Evolutionary conservation across 2,113 vertebrate species (phyloP).

Genomic region (Mastomys coucha): DNA sequence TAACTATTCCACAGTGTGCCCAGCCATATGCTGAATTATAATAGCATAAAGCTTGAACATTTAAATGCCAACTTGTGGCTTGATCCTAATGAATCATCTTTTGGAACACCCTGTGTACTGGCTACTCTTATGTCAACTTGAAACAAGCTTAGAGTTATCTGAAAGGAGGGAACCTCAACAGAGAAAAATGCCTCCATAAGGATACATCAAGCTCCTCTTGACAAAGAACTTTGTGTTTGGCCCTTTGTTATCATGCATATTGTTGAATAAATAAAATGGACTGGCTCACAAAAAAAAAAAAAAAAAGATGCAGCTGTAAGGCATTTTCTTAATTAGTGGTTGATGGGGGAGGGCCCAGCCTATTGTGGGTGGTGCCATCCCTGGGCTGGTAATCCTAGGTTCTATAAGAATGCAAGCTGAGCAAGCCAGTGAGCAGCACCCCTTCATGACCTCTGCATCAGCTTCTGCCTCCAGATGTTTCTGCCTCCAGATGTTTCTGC

Average conservation of each 20-base stretch:
- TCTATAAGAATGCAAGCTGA: neutral
- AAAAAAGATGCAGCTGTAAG: too few species aligned
- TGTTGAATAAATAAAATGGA: conserved; percentile 63
- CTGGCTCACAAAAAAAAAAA: conserved; percentile 39
- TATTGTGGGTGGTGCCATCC: neutral
- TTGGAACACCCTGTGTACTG: neutral
- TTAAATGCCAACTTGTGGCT: conserved; percentile 67
- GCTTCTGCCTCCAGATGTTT: neutral
- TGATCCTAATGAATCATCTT: conserved; percentile 56
- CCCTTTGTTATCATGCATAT: conserved; percentile 13
- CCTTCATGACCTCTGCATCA: neutral
- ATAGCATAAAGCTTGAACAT: conserved; percentile 61
- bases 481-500: neutral
- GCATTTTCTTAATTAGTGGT: neutral
- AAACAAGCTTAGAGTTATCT: neutral
- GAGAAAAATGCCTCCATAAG: neutral
- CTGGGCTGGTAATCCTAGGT: neutral
- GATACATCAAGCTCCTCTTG: conserved; percentile 49
- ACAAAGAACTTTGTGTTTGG: conserved; percentile 67
- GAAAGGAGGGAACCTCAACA: neutral
- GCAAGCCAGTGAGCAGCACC: neutral
- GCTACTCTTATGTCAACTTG: neutral
- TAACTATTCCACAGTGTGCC: conserved; percentile 44
- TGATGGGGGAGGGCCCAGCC: neutral
- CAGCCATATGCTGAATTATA: conserved; percentile 69